A percentile compares a stretch with the other conserved stretches of the same genome.
Evolutionary conservation across 2,113 vertebrate genomes (phyloP).

Genomic region (Leptobrachium leishanense): DNA sequence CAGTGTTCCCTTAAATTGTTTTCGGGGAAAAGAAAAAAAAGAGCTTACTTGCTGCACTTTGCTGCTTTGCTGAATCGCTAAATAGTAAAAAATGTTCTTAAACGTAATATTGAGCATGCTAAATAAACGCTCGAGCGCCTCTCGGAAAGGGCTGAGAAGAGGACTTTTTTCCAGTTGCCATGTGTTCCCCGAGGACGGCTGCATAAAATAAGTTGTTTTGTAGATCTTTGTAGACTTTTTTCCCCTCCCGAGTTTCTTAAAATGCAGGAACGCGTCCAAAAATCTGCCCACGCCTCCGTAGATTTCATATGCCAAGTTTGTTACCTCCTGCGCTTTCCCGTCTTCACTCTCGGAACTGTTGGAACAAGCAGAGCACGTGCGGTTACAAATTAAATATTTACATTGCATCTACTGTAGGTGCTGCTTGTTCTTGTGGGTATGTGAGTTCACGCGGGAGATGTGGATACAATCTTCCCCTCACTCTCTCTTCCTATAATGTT

Average conservation of each 20-base stretch:
- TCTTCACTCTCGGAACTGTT: constrained; percentile 5
- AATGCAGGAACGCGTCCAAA: constrained; percentile 4
- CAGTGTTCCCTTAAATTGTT: too few species aligned
- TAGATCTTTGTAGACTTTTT: not conserved
- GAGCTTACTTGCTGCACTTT: too few species aligned
- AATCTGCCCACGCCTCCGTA: not conserved
- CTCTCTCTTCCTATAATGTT: too few species aligned
- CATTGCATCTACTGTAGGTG: not conserved
- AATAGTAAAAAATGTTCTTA: too few species aligned
- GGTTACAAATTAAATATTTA: constrained; percentile 24
- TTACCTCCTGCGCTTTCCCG: constrained; percentile 10
- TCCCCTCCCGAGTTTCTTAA: not conserved
- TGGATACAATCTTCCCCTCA: too few species aligned
- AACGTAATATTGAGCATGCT: too few species aligned
- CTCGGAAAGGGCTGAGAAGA: too few species aligned
- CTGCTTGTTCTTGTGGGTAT: not conserved
- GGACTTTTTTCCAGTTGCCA: too few species aligned
- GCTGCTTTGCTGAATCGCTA: too few species aligned
- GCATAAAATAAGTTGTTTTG: not conserved
- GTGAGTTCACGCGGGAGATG: not conserved
- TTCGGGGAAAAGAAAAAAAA: too few species aligned
- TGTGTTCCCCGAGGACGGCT: not conserved
- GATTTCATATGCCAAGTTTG: not conserved
- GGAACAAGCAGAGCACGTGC: not conserved
- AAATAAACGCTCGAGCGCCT: too few species aligned